Evolutionary conservation across 2,797 vertebrate genomes (phyloP).

Genomic region (Arnoldichthys spilopterus): DNA sequence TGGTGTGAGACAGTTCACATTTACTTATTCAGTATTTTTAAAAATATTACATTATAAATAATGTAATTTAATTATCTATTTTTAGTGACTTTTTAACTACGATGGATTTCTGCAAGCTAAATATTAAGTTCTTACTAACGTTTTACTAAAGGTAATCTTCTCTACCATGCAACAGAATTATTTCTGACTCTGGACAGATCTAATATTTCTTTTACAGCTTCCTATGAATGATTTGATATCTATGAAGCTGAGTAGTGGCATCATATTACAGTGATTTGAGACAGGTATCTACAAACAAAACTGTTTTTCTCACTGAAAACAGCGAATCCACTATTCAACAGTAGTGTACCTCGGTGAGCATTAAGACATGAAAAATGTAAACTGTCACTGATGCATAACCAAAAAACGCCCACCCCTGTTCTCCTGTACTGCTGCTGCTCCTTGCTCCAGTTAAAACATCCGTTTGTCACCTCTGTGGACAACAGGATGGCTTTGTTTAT

Average conservation of each 20-base stretch:
- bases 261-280: too few relatives aligned
- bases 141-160: too few relatives aligned
- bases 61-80: too few relatives aligned
- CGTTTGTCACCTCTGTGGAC: slow-evolving; percentile 65
- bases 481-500: slow-evolving; percentile 67
- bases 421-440: slow-evolving; percentile 41
- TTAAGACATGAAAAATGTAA: slow-evolving; percentile 24
- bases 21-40: too few relatives aligned
- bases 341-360: neutral
- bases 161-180: too few relatives aligned
- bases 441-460: slow-evolving; percentile 62
- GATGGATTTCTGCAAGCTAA: too few relatives aligned
- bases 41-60: too few relatives aligned
- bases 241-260: neutral
- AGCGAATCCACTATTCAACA: too few relatives aligned
- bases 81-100: too few relatives aligned
- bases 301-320: neutral
- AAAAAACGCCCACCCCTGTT: slow-evolving; percentile 30
- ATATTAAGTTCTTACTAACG: too few relatives aligned
- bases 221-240: neutral
- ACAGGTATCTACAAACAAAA: too few relatives aligned
- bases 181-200: neutral
- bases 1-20: too few relatives aligned
- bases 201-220: neutral
- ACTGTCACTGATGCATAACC: neutral